Evolutionary conservation across 2,888 invertebrate species (phyloP), one percentile per base, ranked within the genome.

Genomic region (Chrysina gloriosa): DNA sequence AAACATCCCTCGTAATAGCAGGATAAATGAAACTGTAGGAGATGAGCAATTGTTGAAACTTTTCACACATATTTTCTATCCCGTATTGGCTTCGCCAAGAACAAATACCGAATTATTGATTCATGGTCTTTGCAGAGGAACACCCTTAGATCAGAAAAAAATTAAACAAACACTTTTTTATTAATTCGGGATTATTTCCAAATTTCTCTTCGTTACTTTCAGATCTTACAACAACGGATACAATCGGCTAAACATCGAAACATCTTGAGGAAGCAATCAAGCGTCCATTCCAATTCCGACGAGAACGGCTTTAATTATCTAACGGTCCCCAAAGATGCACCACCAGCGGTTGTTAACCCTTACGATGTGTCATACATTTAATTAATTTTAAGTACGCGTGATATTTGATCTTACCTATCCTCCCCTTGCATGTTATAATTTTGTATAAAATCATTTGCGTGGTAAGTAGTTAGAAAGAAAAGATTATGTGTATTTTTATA

Each of bases 171-270:
- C n/a, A n/a, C n/a, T n/a, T n/a, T n/a, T n/a, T n/a, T n/a, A n/a
- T n/a, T n/a, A n/a, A n/a, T n/a, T n/a, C n/a, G n/a, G 14, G 3
- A 19, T 45, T 16, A 14, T 14, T 1, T 45, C 7, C 2, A 34
- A n/a, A n/a, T 36, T 14, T 4, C 45, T 5, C 14, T 16, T 45
- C 6, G 21, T 65, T 54, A 54, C 65, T 73, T 76, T 5, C 65
- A 80, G 80, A 80, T 80, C 34, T 68, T 80, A n/a, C 76, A 80
- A 34, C 81, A 81, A 67, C 73, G 82, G 31, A 73, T 82, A 25
- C 80, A 81, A 27, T 82, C 82, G 4, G 82, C 81, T 3, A 81
- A 80, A 69, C 65, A 73, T 19, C 73, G 77, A 45, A 77, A 76
- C 29, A 71, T 71, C 16, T 63, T 79, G 27, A 77, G 72, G 61